Conservation (phyloP, 2,888 invertebrate species). For the Hecatera dysodea region DNA sequence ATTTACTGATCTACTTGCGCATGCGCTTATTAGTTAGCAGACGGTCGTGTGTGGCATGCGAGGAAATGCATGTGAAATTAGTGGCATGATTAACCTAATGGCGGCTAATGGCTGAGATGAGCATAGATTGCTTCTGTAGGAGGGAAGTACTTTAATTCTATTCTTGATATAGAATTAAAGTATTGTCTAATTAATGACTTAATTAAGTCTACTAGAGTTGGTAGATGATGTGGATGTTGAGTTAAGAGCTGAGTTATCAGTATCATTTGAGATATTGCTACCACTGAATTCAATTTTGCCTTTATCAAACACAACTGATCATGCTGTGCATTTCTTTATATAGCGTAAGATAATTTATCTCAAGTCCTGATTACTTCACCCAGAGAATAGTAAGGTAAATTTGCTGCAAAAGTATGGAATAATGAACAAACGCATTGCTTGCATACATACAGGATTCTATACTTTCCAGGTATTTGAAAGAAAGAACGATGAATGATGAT, state of each 20-base stretch:
- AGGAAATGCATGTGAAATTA: conserved; percentile 23
- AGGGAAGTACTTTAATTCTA: no score
- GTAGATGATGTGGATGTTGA: no score
- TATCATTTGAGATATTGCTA: background rate
- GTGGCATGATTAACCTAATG: background rate
- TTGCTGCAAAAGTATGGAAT: conserved; percentile 12
- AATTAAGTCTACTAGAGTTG: no score
- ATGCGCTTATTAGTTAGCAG: conserved; percentile 57
- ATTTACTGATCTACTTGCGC: conserved; percentile 57
- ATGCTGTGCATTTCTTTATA: background rate
- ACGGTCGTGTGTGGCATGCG: conserved; percentile 32
- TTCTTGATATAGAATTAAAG: background rate
- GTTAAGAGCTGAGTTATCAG: no score
- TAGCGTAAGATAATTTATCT: conserved; percentile 10
- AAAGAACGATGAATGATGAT: background rate
- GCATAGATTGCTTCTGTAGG: background rate
- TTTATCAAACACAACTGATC: background rate
- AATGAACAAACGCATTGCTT: background rate
- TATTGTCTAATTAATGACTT: no score
- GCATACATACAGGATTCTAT: background rate
- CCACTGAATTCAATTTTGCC: background rate
- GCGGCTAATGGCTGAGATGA: background rate
- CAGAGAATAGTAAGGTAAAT: conserved; percentile 13
- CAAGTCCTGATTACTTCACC: conserved; percentile 10
- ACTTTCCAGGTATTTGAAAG: conserved; percentile 26